Conservation (phyloP, 2,113 vertebrate species). For the Nothobranchius kuhntae region DNA sequence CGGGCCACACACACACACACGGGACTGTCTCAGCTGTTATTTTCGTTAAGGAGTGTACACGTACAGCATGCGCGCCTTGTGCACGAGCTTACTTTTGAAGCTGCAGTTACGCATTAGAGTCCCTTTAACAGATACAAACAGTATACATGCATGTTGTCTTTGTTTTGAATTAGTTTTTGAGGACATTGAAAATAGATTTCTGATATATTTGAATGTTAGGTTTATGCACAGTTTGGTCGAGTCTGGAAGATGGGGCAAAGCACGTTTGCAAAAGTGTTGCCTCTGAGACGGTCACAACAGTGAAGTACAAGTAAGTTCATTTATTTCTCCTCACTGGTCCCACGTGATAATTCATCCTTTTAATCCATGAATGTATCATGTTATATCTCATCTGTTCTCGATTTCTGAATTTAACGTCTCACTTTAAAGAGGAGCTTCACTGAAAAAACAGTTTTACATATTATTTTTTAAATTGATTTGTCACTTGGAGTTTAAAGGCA, state of each 20-base stretch:
- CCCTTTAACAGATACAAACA: no score
- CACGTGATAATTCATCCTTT: background rate
- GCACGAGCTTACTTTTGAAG: no score
- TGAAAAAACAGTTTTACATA: no score
- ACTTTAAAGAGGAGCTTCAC: no score
- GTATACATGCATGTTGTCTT: background rate
- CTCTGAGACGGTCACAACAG: constrained; percentile 88
- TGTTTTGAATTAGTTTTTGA: background rate
- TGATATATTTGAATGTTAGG: constrained; percentile 74
- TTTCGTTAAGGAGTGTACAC: no score
- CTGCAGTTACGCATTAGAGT: no score
- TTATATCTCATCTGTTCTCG: constrained; percentile 1
- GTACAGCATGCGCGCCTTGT: no score
- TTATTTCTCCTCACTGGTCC: background rate
- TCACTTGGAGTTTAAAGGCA: no score
- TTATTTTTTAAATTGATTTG: no score
- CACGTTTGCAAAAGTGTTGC: constrained; percentile 89
- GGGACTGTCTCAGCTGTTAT: no score
- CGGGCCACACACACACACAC: no score
- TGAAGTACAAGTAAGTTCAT: constrained; percentile 90
- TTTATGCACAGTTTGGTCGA: constrained; percentile 90
- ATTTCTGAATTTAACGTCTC: constrained; percentile 1
- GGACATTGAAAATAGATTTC: background rate
- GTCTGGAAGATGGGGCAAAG: constrained; percentile 90
- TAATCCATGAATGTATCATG: background rate